Base-by-base conservation (phyloP, 1,140 invertebrate species). In the Aleiodes sp. region DNA sequence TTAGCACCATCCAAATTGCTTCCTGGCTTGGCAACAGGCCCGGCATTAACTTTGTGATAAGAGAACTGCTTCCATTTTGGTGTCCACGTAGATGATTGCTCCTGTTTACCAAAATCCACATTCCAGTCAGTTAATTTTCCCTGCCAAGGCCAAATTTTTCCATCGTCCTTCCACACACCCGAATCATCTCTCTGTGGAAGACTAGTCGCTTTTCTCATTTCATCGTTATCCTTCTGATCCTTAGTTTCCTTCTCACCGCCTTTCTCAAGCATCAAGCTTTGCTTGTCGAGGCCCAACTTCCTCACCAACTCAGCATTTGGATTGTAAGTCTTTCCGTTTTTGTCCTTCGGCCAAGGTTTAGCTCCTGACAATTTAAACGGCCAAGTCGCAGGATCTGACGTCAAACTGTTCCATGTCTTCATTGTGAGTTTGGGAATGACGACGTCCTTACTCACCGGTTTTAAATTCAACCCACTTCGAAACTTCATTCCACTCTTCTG, bases 331-430 rank as follows among this genome's bases (percentile, higher is more conserved):
- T 81, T 81, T 0, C 82, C 81, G 46, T 83, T 81, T 16, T 82
- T 78, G 24, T 85, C 81, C 26, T 84, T 85, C 0, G 81, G 83
- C 83, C 83, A 85, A 0, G 82, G 79, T 56, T 85, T 83, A 0
- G 75, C 79, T 2, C 78, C 79, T 0, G 80, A 78, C 0, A 82
- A 65, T 66, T 83, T 85, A 37, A 80, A 82, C 0, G 83, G 82
- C 83, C 83, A 85, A 0, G 83, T 83, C 0, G 81, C 81, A 0
- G 83, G 81, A 68, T 85, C 82, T 0, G 82, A 84, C 0, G 82
- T 83, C 12, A 84, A 52, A 6, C 81, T 84, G 59, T 81, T 82
- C 83, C 83, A 84, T 0, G 82, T 82, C 33, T 82, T 83, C 80
- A 84, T 82, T 1, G 77, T 80, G 4, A 84, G 78, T 33, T 83